Evolutionary conservation across 2,113 vertebrate genomes (phyloP).

Genomic region (Proterorhinus semilunaris): DNA sequence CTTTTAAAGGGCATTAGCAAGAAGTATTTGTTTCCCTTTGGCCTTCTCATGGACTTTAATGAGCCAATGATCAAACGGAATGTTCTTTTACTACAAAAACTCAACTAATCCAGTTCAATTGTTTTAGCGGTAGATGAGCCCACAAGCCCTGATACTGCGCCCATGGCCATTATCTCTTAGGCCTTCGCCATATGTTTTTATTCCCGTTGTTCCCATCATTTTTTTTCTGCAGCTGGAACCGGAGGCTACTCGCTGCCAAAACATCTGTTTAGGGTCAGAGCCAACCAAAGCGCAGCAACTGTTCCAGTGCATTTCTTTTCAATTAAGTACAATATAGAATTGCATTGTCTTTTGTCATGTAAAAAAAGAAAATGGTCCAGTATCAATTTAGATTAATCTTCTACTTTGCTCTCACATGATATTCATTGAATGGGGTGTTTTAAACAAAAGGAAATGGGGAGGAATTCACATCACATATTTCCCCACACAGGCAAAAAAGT

Average conservation of each 20-base stretch:
- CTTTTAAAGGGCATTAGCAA: slow-evolving; percentile 12
- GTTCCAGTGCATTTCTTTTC: neutral
- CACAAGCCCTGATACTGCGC: slow-evolving; percentile 22
- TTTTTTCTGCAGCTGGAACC: slow-evolving; percentile 57
- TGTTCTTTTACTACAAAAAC: slow-evolving; percentile 31
- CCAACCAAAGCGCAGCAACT: neutral
- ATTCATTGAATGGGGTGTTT: no score
- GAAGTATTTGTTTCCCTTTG: slow-evolving; percentile 25
- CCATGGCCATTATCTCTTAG: slow-evolving; percentile 26
- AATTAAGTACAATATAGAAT: neutral
- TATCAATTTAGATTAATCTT: no score
- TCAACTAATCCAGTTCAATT: slow-evolving; percentile 42
- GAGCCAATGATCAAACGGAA: slow-evolving; percentile 37
- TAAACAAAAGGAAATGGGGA: no score
- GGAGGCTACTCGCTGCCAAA: slow-evolving; percentile 43
- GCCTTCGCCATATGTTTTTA: slow-evolving; percentile 36
- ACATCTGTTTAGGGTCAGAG: slow-evolving; percentile 47
- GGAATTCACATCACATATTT: no score
- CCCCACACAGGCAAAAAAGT: no score
- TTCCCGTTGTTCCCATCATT: slow-evolving; percentile 37
- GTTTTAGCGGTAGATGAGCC: slow-evolving; percentile 20
- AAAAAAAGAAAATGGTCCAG: no score
- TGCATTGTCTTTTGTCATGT: no score
- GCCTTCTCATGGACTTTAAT: slow-evolving; percentile 47
- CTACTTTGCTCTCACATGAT: no score